Evolutionary conservation across 2,797 vertebrate species (phyloP), one percentile per base, ranked within the genome.

Genomic region (Cynodonichthys magdalenae): DNA sequence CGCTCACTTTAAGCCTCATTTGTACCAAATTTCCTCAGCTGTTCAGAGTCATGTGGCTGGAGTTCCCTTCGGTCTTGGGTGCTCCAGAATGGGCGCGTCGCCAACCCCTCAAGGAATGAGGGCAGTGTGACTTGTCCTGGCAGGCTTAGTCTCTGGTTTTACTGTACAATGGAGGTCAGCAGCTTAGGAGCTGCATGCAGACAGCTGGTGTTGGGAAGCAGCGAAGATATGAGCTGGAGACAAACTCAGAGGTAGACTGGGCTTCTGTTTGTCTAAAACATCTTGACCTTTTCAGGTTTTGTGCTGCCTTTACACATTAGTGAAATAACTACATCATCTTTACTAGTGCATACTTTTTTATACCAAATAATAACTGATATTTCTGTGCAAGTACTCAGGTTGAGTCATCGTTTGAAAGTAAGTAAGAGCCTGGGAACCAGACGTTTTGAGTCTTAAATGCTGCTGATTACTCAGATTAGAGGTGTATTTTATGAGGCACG

Each of bases 41-140:
- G 69, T 61, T 15, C 53, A 29, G 15, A 52, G 71, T 73, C 75
- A 77, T 75, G 69, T 70, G 70, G 34, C 66, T 2, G 17, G 18
- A 66, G 62, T 39, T 50, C 57, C 63, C 62, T 28, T 51, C 62
- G 53, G 58, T 19, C 66, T 62, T 42, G 42, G 52, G 47, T 64
- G 60, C 57, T 47, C 28, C 64, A 56, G 45, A 72, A 53, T 66
- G 66, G 46, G 6, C 0, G 3, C 53, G 42, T 65, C 27, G 36
- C 36, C 36, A 39, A 39, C 45, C 62, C 58, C 56, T 46, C 41
- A 52, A 74, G 58, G 60, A 87, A 86, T 71, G 74, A 78, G 81
- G 78, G 77, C 81, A 87, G 50, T 57, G 68, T 71, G 70, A 73
- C 63, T 75, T 49, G 63, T 63, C 62, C 65, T 15, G 53, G 59